Base-by-base conservation (phyloP, 2,797 vertebrate species). In the Huso huso region DNA sequence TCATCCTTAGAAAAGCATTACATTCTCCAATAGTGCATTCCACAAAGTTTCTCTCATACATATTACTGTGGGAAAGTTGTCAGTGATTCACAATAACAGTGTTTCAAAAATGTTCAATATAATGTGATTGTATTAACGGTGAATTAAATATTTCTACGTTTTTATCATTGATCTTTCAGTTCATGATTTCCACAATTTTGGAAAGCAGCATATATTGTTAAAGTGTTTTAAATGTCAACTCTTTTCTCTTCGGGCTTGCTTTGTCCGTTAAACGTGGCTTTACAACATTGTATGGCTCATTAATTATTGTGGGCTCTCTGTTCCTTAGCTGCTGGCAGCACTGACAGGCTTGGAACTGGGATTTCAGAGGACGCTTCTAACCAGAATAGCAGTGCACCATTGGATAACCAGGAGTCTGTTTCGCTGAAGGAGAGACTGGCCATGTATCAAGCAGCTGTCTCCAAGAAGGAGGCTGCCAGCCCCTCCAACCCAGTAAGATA, bases 391-490 rank as follows among this genome's bases (percentile, higher is more conserved):
- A 66, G 69, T 71, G 73, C 78, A 75, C 79, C 66, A 37, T 82
- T 84, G 83, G 92, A 88, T 72, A 77, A 83, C 78, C 85, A 89
- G 49, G 87, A 93, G 74, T 80, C 78, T 61, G 75, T 92, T 77
- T 85, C 92, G 70, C 79, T 91, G 74, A 93, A 87, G 79, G 90
- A 92, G 74, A 81, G 90, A 61, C 84, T 94, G 92, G 93, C 91
- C 18, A 87, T 88, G 83, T 94, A 95, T 82, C 93, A 96, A 80
- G 88, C 92, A 74, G 92, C 93, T 72, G 88, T 89, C 73, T 90
- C 91, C 67, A 85, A 84, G 76, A 84, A 55, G 70, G 86, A 86
- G 68, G 81, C 78, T 76, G 82, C 75, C 75, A 82, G 75, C 78
- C 79, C 80, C 75, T 83, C 87, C 79, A 81, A 83, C 72, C 78